Evolutionary conservation across 2,797 vertebrate genomes (phyloP).

Genomic region (Clarias pachynema): DNA sequence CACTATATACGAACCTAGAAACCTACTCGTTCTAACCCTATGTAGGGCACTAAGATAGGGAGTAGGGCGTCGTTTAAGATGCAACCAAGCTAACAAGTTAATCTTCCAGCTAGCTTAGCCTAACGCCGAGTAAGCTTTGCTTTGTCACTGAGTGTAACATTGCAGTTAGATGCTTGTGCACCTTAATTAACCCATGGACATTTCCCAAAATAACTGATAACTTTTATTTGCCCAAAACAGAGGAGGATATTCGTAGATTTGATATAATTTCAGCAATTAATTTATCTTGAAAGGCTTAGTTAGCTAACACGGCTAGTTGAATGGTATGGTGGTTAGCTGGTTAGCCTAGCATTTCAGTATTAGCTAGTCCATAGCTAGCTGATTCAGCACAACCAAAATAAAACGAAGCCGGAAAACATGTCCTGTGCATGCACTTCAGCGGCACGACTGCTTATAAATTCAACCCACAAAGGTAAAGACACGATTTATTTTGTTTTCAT

Average conservation of each 20-base stretch:
- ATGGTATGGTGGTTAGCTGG: conserved; percentile 17
- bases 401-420: conserved; percentile 50
- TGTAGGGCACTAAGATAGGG: conserved; percentile 10
- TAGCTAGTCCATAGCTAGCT: not conserved
- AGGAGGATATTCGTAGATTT: not conserved
- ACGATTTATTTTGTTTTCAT: not conserved
- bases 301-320: conserved; percentile 11
- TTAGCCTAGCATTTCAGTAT: conserved; percentile 30
- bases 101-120: not conserved
- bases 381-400: not conserved
- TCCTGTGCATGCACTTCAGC: conserved; percentile 63
- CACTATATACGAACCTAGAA: not conserved
- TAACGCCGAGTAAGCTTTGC: not conserved
- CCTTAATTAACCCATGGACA: not conserved
- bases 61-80: not conserved
- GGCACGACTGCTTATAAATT: conserved; percentile 56
- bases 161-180: not conserved
- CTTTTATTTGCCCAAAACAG: not conserved
- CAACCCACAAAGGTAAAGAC: conserved; percentile 62
- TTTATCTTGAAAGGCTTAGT: not conserved
- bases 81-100: not conserved
- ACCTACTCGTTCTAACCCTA: not conserved
- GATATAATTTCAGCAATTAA: not conserved
- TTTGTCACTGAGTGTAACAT: not conserved
- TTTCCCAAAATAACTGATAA: not conserved